Evolutionary conservation across 2,113 vertebrate species (phyloP).

Genomic region (Daubentonia madagascariensis): DNA sequence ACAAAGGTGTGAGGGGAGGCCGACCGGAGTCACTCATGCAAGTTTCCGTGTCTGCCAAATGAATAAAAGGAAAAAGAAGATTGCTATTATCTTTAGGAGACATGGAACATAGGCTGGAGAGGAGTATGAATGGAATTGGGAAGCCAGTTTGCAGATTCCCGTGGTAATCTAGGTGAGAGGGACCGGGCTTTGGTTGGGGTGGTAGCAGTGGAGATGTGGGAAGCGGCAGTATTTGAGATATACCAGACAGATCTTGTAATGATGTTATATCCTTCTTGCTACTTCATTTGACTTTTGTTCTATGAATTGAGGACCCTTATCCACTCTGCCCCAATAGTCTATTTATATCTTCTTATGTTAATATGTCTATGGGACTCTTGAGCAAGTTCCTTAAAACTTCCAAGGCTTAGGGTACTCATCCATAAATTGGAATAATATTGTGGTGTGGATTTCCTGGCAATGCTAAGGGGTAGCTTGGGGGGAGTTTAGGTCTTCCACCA

Average conservation of each 20-base stretch:
- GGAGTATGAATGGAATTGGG: neutral
- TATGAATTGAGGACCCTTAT: neutral
- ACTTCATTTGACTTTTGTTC: conserved; percentile 27
- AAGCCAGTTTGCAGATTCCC: neutral
- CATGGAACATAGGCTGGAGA: neutral
- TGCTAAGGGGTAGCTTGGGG: neutral
- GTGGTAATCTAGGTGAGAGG: neutral
- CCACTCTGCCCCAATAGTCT: neutral
- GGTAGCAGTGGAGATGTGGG: neutral
- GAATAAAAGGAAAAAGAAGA: neutral
- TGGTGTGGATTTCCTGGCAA: neutral
- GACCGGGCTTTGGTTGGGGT: neutral
- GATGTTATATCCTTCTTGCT: neutral
- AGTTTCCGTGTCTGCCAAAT: neutral
- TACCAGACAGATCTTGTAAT: neutral
- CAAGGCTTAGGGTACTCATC: neutral
- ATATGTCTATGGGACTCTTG: neutral
- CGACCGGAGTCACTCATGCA: neutral
- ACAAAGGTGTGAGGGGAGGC: neutral
- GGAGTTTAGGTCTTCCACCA: neutral
- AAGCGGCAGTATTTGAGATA: neutral
- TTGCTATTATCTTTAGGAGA: neutral
- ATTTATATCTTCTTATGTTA: neutral
- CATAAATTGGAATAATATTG: neutral
- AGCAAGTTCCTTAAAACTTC: conserved; percentile 16